phyloP scores from a whole-genome alignment of 2,888 invertebrate genomes.

The Lochmaea crataegi region DNA sequence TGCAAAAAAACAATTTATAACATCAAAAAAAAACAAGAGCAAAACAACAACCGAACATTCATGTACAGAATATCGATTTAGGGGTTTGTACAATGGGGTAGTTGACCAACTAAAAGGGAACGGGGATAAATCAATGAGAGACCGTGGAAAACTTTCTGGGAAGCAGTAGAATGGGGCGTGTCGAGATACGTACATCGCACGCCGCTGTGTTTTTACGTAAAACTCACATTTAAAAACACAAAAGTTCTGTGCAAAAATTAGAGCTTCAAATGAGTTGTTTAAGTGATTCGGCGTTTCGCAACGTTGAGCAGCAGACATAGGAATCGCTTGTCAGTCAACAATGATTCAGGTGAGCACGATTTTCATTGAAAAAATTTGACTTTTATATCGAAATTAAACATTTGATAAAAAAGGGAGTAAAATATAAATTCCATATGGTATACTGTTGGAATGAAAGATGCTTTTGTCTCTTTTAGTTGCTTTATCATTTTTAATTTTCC shows the following conservation, averaged over 20 bases:
- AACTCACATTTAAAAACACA: conserved; percentile 33
- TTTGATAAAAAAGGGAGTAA: not conserved
- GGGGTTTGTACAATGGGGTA: conserved; percentile 51
- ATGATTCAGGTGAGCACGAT: conserved; percentile 42
- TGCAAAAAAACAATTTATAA: not conserved
- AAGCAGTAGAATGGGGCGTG: conserved; percentile 63
- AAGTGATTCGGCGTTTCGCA: conserved; percentile 27
- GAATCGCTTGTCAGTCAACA: conserved; percentile 31
- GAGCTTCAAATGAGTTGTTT: conserved; percentile 23
- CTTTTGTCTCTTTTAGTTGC: no score
- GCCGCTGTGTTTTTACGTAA: conserved; percentile 43
- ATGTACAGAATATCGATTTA: conserved; percentile 52
- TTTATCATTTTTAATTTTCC: not conserved
- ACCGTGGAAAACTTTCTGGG: conserved; percentile 49
- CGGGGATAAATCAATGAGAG: conserved; percentile 54
- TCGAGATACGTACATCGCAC: conserved; percentile 53
- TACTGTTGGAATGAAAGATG: not conserved
- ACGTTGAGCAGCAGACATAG: conserved; percentile 33
- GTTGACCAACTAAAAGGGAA: conserved; percentile 55
- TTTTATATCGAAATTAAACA: not conserved
- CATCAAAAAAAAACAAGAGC: not conserved
- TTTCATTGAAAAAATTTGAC: not conserved
- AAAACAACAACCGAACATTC: conserved; percentile 27
- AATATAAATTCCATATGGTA: not conserved
- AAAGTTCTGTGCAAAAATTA: conserved; percentile 27